Percentiles rank a stretch among this genome's conserved stretches.
Evolutionary conservation across 1,140 invertebrate genomes (phyloP).

Genomic region (Drosophila nannoptera): DNA sequence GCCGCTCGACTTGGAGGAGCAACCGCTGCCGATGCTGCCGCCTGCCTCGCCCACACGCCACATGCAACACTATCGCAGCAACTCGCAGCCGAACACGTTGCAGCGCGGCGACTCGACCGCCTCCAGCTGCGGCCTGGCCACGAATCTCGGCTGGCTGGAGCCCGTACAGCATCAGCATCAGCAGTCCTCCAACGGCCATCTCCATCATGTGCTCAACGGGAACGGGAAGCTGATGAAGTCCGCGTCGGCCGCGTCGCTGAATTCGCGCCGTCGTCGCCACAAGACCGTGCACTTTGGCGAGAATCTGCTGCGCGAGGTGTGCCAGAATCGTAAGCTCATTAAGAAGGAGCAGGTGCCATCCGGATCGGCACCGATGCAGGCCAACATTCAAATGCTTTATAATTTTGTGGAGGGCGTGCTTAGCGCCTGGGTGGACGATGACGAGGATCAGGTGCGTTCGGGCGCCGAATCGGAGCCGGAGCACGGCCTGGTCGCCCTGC

Average conservation of each 20-base stretch:
- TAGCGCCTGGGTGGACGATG: slow-evolving; percentile 85
- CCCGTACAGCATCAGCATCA: slow-evolving; percentile 28
- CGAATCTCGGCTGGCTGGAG: slow-evolving; percentile 55
- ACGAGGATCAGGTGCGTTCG: slow-evolving; percentile 82
- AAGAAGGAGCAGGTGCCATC: slow-evolving; percentile 77
- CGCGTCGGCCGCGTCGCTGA: slow-evolving; percentile 80
- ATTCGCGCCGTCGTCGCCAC: slow-evolving; percentile 83
- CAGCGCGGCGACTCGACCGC: slow-evolving; percentile 73
- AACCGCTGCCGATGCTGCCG: slow-evolving; percentile 47
- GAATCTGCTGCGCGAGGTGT: slow-evolving; percentile 84
- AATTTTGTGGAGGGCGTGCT: slow-evolving; percentile 86
- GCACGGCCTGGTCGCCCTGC: slow-evolving; percentile 82
- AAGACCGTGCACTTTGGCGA: slow-evolving; percentile 88
- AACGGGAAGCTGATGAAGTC: slow-evolving; percentile 78
- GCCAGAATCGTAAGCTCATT: slow-evolving; percentile 81
- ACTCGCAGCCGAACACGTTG: slow-evolving; percentile 76
- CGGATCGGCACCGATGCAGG: slow-evolving; percentile 80
- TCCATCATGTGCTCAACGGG: slow-evolving; percentile 48
- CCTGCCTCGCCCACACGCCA: slow-evolving; percentile 27
- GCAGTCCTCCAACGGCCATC: slow-evolving; percentile 42
- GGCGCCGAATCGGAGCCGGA: slow-evolving; percentile 84
- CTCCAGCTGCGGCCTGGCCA: slow-evolving; percentile 42
- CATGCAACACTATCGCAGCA: slow-evolving; percentile 69
- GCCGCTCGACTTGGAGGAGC: slow-evolving; percentile 59
- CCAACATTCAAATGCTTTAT: slow-evolving; percentile 88